Conservation (phyloP, 2,888 invertebrate species). For the Arctia plantaginis region DNA sequence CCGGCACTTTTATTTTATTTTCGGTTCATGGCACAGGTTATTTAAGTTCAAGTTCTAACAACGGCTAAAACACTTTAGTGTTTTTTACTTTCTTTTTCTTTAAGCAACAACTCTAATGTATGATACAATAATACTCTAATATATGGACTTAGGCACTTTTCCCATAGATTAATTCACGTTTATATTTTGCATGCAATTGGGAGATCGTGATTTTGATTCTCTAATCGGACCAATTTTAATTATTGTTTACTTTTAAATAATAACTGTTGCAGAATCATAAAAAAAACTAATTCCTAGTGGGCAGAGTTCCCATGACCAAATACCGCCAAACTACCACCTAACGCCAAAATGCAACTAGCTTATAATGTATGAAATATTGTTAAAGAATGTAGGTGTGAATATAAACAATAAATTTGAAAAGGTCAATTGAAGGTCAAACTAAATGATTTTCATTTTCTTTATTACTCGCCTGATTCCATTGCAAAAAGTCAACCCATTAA, state of each 20-base stretch:
- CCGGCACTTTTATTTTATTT: slow-evolving; percentile 38
- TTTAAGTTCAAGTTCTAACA: slow-evolving; percentile 15
- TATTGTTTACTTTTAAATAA: neutral
- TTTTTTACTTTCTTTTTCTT: neutral
- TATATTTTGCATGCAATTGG: neutral
- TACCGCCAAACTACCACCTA: neutral
- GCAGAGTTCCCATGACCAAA: neutral
- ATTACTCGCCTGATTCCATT: neutral
- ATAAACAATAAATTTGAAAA: neutral
- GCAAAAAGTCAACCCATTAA: slow-evolving; percentile 4
- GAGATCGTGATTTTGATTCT: neutral
- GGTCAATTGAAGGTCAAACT: neutral
- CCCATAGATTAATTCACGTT: neutral
- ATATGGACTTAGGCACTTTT: neutral
- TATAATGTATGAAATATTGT: too few relatives aligned
- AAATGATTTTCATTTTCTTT: neutral
- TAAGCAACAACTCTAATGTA: too few relatives aligned
- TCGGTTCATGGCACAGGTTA: slow-evolving; percentile 17
- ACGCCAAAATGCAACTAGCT: too few relatives aligned
- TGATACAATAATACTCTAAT: too few relatives aligned
- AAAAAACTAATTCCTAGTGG: neutral
- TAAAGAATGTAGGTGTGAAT: too few relatives aligned
- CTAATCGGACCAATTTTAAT: neutral
- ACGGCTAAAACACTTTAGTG: neutral
- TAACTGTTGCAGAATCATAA: neutral